phyloP scores from a whole-genome alignment of 2,797 vertebrate species.

The Characodon lateralis region DNA sequence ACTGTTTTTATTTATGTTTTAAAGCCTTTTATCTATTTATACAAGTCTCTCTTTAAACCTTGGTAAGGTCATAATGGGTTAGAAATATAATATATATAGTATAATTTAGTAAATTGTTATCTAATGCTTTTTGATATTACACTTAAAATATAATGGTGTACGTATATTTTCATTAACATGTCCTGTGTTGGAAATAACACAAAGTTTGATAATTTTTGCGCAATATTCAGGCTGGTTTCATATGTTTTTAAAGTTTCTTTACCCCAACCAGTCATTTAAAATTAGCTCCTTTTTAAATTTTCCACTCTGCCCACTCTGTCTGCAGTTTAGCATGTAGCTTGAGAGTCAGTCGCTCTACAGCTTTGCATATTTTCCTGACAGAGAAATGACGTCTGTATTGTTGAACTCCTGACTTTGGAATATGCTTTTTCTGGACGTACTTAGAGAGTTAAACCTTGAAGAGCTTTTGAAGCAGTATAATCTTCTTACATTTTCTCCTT shows the following conservation, averaged over 20 bases:
- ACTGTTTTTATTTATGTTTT: too few species aligned
- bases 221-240: not conserved
- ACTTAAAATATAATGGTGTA: too few species aligned
- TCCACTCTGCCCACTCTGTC: not conserved
- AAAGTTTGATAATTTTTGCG: too few species aligned
- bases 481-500: slow-evolving; percentile 60
- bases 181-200: too few species aligned
- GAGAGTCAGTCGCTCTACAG: slow-evolving; percentile 11
- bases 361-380: slow-evolving; percentile 36
- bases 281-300: not conserved
- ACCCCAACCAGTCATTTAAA: not conserved
- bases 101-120: too few species aligned
- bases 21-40: too few species aligned
- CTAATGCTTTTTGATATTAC: too few species aligned
- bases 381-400: slow-evolving; percentile 37
- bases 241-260: not conserved
- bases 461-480: slow-evolving; percentile 53
- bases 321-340: slow-evolving; percentile 24
- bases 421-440: slow-evolving; percentile 35
- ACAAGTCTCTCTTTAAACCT: too few species aligned
- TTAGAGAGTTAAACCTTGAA: slow-evolving; percentile 46
- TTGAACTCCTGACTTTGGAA: slow-evolving; percentile 30
- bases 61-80: too few species aligned
- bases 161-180: too few species aligned
- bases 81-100: too few species aligned